Conservation (phyloP, 2,888 invertebrate species). For the Pogonocherus hispidulus region DNA sequence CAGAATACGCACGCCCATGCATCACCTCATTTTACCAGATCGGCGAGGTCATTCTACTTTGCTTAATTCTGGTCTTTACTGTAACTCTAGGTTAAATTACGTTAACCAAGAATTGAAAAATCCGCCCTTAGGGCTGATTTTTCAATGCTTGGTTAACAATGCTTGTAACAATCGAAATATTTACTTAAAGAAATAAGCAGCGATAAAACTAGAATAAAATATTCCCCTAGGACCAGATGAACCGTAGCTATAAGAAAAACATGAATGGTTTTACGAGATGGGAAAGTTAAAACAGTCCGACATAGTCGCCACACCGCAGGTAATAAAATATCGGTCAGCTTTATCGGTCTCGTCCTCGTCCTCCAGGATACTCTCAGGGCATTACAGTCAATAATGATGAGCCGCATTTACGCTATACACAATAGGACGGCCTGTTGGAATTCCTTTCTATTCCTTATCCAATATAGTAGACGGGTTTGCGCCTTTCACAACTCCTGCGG, state of each 20-base stretch:
- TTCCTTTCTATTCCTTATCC: neutral
- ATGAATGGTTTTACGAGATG: neutral
- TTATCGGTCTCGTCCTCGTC: no score
- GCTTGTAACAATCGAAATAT: no score
- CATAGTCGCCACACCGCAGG: neutral
- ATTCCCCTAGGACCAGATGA: neutral
- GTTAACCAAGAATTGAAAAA: no score
- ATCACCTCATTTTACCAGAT: no score
- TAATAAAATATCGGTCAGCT: conserved; percentile 6
- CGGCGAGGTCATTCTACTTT: no score
- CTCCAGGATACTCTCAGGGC: neutral
- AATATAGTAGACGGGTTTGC: neutral
- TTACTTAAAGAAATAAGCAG: neutral
- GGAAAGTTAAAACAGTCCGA: conserved; percentile 1
- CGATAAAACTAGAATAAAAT: neutral
- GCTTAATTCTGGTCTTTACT: no score
- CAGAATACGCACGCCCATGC: no score
- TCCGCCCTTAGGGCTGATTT: no score
- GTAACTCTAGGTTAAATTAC: no score
- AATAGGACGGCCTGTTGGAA: neutral
- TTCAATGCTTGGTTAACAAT: no score
- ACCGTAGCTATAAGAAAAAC: neutral
- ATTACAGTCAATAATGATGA: no score
- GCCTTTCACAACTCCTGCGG: neutral
- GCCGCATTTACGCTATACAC: neutral